Base-by-base conservation (phyloP, 2,797 vertebrate species). In the Pangasius krempfi region DNA sequence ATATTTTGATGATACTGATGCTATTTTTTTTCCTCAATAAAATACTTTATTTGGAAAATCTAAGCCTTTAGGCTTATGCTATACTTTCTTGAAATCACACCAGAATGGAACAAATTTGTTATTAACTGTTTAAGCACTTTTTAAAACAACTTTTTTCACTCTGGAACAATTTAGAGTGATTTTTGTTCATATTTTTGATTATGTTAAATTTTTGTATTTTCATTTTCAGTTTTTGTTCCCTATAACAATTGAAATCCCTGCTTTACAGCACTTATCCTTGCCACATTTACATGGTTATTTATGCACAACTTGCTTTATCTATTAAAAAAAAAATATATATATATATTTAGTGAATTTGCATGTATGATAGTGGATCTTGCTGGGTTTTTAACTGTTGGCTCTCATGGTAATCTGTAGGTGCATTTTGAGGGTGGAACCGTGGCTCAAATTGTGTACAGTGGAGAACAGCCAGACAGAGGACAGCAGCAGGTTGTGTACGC, bases 401-500 rank as follows among this genome's bases (percentile, higher is more conserved):
- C 13, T 66, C 4, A 30, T 1, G 68, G 54, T 44, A 85, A 80
- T 27, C 89, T 91, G 2, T 93, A 99, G 99, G 98, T 99, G 85
- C 98, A 98, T 95, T 99, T 99, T 0, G 98, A 99, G 90, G 96
- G 94, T 0, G 96, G 97, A 30, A 88, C 98, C 0, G 98, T 99
- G 94, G 97, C 99, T 44, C 98, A 99, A 96, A 99, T 99, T 0
- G 97, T 99, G 89, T 99, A 99, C 95, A 96, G 98, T 0, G 97
- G 97, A 0, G 97, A 98, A 84, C 98, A 98, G 95, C 94, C 95
- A 8, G 97, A 98, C 18, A 94, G 96, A 1, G 94, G 96, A 0
- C 97, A 98, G 0, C 98, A 99, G 96, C 98, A 99, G 94, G 98
- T 99, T 90, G 97, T 99, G 9, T 99, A 99, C 82, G 94, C 98